A percentile compares a stretch with the other conserved stretches of the same genome.
phyloP scores from a whole-genome alignment of 2,797 vertebrate genomes.

The Mergus octosetaceus region DNA sequence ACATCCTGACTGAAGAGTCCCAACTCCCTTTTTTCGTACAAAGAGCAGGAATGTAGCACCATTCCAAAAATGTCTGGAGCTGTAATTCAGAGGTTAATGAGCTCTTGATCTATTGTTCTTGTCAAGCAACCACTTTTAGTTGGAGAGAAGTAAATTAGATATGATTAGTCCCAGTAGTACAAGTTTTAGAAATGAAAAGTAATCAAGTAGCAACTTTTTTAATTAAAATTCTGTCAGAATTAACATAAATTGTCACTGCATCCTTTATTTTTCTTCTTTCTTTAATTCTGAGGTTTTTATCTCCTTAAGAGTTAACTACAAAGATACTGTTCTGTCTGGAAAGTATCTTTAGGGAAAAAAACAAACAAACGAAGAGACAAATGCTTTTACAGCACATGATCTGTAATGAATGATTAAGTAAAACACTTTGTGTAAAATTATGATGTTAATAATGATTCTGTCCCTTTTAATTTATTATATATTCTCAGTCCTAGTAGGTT shows the following conservation, averaged over 20 bases:
- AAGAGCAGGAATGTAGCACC: background rate
- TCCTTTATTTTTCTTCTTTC: background rate
- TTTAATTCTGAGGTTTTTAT: background rate
- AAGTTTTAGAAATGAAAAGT: constrained; percentile 69
- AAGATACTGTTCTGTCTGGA: background rate
- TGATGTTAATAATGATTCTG: constrained; percentile 85
- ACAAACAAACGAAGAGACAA: constrained; percentile 70
- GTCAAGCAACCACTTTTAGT: constrained; percentile 35
- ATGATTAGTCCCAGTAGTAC: constrained; percentile 53
- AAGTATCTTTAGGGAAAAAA: constrained; percentile 29
- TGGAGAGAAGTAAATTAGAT: constrained; percentile 44
- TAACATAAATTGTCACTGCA: constrained; percentile 11
- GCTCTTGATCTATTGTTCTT: constrained; percentile 50
- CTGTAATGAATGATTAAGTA: constrained; percentile 86
- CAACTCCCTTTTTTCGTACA: background rate
- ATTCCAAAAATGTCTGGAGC: constrained; percentile 38
- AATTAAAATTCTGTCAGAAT: constrained; percentile 63
- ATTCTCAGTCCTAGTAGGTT: constrained; percentile 71
- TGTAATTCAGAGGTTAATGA: constrained; percentile 48
- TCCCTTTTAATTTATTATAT: constrained; percentile 81
- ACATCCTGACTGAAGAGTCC: background rate
- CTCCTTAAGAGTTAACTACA: constrained; percentile 17
- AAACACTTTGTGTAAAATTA: constrained; percentile 85
- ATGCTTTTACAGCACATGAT: constrained; percentile 75
- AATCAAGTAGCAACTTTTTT: constrained; percentile 64